These are phyloP conservation scores for Riparia riparia DNA, from an alignment of 2,113 vertebrate genomes.

Conservation along the genomic window DNA sequence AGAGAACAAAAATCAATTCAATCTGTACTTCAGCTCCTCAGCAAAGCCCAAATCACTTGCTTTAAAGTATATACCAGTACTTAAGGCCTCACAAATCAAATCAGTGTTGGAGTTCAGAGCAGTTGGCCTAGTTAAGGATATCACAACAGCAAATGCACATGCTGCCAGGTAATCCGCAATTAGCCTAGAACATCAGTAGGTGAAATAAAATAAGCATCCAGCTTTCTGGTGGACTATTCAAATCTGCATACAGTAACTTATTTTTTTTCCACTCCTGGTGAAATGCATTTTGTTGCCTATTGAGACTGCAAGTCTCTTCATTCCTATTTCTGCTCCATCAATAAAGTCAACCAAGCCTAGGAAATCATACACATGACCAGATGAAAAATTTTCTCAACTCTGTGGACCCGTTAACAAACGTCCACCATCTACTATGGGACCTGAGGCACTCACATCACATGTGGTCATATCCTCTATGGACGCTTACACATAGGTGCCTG, in stretches of 20 bases:
- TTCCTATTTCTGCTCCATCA: not conserved
- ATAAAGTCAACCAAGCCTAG: not conserved
- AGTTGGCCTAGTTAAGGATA: not conserved
- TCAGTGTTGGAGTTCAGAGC: not conserved
- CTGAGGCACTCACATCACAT: not conserved
- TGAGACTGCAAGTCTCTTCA: not conserved
- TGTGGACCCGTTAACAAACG: not conserved
- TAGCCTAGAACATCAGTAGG: not conserved
- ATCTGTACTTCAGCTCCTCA: not conserved
- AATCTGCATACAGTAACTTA: not conserved
- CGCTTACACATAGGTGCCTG: not conserved
- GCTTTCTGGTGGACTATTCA: fast-evolving
- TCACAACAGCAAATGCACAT: not conserved
- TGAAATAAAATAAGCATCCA: not conserved
- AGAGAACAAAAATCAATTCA: not conserved
- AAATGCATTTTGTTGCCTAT: not conserved
- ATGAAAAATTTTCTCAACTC: not conserved
- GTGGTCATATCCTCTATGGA: not conserved
- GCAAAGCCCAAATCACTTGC: not conserved
- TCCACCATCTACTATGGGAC: not conserved
- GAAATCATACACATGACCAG: not conserved
- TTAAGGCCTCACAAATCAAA: not conserved
- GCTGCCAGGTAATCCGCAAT: not conserved
- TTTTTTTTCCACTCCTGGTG: not conserved
- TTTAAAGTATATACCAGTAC: not conserved